phyloP scores from a whole-genome alignment of 2,113 vertebrate species.

The Vidua macroura region DNA sequence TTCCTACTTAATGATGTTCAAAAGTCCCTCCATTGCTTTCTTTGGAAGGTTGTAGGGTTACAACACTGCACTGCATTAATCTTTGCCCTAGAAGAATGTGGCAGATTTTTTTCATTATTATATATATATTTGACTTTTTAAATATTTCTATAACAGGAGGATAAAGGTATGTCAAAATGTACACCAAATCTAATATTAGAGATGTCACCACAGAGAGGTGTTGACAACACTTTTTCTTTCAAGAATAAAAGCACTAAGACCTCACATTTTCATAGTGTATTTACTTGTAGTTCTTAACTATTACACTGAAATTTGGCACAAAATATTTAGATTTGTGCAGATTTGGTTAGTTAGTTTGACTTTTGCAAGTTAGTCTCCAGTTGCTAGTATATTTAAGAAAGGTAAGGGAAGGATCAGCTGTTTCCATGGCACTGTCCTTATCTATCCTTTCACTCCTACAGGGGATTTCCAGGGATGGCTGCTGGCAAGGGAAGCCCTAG shows the following conservation, averaged over 20 bases:
- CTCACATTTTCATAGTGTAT: background rate
- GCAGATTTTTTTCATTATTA: background rate
- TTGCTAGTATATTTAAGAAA: background rate
- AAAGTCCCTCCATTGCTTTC: background rate
- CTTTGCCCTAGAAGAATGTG: background rate
- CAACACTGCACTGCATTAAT: background rate
- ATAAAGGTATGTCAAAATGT: background rate
- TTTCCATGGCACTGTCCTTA: constrained; percentile 51
- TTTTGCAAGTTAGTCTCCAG: background rate
- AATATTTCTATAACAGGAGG: background rate
- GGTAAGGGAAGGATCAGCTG: background rate
- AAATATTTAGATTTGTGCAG: background rate
- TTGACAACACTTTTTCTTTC: background rate
- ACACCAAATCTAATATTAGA: background rate
- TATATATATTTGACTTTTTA: background rate
- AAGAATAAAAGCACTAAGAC: background rate
- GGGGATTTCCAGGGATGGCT: constrained; percentile 52
- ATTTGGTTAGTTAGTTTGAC: background rate
- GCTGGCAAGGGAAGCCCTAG: constrained; percentile 52
- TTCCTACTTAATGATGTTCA: background rate
- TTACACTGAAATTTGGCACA: background rate
- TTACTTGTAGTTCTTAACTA: background rate
- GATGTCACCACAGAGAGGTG: background rate
- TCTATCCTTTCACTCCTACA: constrained; percentile 55
- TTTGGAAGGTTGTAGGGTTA: background rate